Conservation (phyloP, 2,888 invertebrate genomes). For the Metopia argyrocephala region DNA sequence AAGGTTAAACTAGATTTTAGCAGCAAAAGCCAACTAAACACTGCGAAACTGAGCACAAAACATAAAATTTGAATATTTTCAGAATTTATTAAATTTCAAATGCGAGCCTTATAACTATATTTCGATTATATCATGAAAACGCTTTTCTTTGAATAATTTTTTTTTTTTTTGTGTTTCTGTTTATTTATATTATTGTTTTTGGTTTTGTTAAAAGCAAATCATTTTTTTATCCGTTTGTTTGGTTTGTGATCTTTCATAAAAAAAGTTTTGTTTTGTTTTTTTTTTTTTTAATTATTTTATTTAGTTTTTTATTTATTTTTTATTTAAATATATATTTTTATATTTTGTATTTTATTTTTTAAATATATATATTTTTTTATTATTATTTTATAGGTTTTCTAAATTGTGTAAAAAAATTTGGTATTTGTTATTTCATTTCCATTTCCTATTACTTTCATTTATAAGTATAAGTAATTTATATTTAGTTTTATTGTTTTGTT, state of each 20-base stretch:
- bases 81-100: too few relatives aligned
- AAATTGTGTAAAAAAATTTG: conserved; percentile 62
- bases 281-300: conserved; percentile 30
- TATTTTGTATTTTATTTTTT: conserved; percentile 52
- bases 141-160: conserved; percentile 31
- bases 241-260: conserved; percentile 46
- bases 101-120: not conserved
- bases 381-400: conserved; percentile 64
- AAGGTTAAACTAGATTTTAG: too few relatives aligned
- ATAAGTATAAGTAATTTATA: conserved; percentile 51
- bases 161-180: conserved; percentile 11
- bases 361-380: conserved; percentile 68
- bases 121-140: conserved; percentile 41
- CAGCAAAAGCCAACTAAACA: too few relatives aligned
- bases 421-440: conserved; percentile 55
- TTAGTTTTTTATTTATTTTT: not conserved
- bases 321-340: conserved; percentile 17
- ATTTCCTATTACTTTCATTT: conserved; percentile 21
- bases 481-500: conserved; percentile 49
- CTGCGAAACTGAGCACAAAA: too few relatives aligned
- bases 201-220: conserved; percentile 55
- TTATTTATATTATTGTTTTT: conserved; percentile 41
- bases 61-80: too few relatives aligned
- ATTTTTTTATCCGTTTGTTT: conserved; percentile 55
- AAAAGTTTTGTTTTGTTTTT: conserved; percentile 13